Evolutionary conservation across 2,113 vertebrate genomes (phyloP).

Genomic region (Pionites leucogaster): DNA sequence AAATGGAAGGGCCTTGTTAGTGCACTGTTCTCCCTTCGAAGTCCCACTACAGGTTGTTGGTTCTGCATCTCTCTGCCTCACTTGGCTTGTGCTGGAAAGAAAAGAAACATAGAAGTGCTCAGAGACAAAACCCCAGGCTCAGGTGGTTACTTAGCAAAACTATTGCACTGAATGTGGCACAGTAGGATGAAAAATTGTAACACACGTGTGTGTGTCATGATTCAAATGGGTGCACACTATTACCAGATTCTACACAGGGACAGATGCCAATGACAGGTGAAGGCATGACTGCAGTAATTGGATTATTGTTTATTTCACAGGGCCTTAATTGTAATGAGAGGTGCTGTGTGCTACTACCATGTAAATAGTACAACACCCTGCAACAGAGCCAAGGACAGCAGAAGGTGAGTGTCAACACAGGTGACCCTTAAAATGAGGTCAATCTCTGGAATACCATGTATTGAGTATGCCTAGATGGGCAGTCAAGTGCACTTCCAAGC

Average conservation of each 20-base stretch:
- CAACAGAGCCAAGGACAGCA: constrained; percentile 14
- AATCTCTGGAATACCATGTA: background rate
- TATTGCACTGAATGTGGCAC: background rate
- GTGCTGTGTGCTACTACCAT: background rate
- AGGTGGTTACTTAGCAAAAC: background rate
- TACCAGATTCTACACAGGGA: background rate
- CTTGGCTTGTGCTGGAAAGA: constrained; percentile 77
- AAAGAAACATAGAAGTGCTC: background rate
- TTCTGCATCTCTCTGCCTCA: constrained; percentile 75
- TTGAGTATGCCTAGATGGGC: background rate
- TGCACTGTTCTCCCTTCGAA: constrained; percentile 88
- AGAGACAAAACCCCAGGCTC: background rate
- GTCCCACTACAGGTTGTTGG: constrained; percentile 84
- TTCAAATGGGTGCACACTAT: constrained; percentile 9
- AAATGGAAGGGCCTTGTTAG: constrained; percentile 91
- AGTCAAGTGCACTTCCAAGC: constrained; percentile 48
- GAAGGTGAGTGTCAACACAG: background rate
- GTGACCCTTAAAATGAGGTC: background rate
- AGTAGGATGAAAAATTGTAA: background rate
- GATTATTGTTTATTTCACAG: background rate
- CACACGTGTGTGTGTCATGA: background rate
- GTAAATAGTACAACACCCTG: background rate
- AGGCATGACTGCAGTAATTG: background rate
- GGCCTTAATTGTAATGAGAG: constrained; percentile 1
- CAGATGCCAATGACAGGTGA: constrained; percentile 22